phyloP scores from a whole-genome alignment of 2,113 vertebrate species.

The Ictalurus punctatus region DNA sequence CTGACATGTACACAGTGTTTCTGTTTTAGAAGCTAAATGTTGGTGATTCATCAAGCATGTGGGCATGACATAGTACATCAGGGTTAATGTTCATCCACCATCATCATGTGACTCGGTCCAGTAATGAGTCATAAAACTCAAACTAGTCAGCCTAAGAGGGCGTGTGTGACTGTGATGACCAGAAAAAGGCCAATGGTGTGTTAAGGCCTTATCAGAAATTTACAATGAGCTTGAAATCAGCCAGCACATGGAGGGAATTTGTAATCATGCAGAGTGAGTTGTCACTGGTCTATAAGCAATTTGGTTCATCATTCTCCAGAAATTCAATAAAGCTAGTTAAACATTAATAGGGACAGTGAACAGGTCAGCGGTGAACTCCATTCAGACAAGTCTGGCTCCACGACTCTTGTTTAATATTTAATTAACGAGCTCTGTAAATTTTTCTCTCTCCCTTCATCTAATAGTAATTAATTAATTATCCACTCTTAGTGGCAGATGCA shows the following conservation, averaged over 20 bases:
- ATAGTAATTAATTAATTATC: not conserved
- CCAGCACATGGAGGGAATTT: not conserved
- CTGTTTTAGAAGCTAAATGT: not conserved
- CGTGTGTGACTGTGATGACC: not conserved
- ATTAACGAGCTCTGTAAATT: conserved; percentile 8
- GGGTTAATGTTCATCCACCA: conserved; percentile 7
- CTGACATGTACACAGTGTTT: not conserved
- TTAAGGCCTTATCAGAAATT: conserved; percentile 24
- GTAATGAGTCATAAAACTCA: not conserved
- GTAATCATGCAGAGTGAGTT: not conserved
- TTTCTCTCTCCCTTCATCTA: not conserved
- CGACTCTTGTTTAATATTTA: not conserved
- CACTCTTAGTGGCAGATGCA: not conserved
- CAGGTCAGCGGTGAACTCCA: conserved; percentile 14
- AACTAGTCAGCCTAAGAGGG: not conserved
- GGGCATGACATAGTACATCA: not conserved
- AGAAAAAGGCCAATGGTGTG: conserved; percentile 19
- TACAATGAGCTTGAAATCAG: conserved; percentile 12
- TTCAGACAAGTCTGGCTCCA: not conserved
- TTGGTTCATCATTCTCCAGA: not conserved
- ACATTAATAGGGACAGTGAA: conserved; percentile 29
- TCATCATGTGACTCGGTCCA: conserved; percentile 12
- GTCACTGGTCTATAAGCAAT: not conserved
- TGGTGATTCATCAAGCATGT: conserved; percentile 3
- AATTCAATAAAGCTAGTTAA: conserved; percentile 37